Evolutionary conservation across 2,888 invertebrate genomes (phyloP), one percentile per base, ranked within the genome.

Genomic region (Phytoseiulus persimilis): DNA sequence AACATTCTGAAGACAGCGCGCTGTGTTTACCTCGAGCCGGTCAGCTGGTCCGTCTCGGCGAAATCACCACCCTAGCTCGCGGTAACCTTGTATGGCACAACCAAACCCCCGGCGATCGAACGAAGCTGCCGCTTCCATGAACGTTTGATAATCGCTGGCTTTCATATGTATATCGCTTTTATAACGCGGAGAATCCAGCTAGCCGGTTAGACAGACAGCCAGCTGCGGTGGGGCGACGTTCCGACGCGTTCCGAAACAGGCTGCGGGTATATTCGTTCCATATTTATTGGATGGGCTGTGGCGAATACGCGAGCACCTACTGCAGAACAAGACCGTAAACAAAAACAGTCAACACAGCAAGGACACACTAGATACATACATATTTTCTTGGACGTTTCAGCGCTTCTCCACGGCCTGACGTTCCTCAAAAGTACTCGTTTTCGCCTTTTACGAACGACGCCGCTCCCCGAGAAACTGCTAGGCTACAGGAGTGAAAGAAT

Each of bases 81-180:
- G 23, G 65, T 23, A 65, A 65, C 65, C 65, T 65, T 65, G 65
- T 28, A 65, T 23, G 65, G 65, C 65, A 23, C 65, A 65, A 23
- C 65, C 14, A 14, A 65, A 65, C 65, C 65, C 65, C 65, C 65
- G 65, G 18, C 65, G 65, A 65, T 65, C 65, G 23, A 65, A 65
- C 18, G 65, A 2, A 65, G 65, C 65, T 14, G 14, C 46, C 14
- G 46, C 46, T 23, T 65, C 18, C 65, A 65, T 28, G 65, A 65
- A 65, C 65, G 65, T 65, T 65, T 65, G 65, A 65, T 65, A 65
- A 65, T 65, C 65, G 65, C 18, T 28, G 65, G 65, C 65, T 65
- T 65, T 65, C 65, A 65, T 65, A 65, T 65, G 65, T 65, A 65
- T 65, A 65, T 65, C 65, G 65, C 65, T 65, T 65, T 65, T 65